Conservation (phyloP, 1,140 invertebrate genomes). For the Apolygus lucorum region DNA sequence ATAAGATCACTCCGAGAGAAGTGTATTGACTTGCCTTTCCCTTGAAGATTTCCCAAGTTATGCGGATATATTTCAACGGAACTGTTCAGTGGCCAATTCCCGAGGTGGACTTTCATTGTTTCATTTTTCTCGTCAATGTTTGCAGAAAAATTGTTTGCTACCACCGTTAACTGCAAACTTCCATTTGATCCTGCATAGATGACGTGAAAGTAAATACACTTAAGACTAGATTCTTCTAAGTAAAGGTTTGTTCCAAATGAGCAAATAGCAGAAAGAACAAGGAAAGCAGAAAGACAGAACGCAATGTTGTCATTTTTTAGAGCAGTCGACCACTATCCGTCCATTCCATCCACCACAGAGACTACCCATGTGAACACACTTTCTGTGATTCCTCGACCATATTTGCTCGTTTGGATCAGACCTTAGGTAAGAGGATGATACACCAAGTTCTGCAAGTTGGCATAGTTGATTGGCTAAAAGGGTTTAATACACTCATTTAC, state of each 20-base stretch:
- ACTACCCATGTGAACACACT: too few species aligned
- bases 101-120: background rate
- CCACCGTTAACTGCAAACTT: background rate
- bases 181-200: background rate
- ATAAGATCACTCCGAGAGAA: background rate
- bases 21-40: background rate
- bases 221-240: background rate
- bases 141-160: background rate
- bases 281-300: too few species aligned
- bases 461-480: background rate
- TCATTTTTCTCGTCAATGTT: background rate
- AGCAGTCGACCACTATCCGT: too few species aligned
- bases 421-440: background rate
- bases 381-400: too few species aligned
- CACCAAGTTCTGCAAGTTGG: background rate
- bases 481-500: background rate
- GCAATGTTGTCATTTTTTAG: too few species aligned
- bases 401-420: background rate
- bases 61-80: background rate
- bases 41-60: background rate
- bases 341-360: too few species aligned
- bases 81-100: background rate
- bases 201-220: background rate
- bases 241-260: background rate
- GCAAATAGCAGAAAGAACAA: too few species aligned